Conservation (phyloP, 2,797 vertebrate genomes). For the Lutjanus argentimaculatus region DNA sequence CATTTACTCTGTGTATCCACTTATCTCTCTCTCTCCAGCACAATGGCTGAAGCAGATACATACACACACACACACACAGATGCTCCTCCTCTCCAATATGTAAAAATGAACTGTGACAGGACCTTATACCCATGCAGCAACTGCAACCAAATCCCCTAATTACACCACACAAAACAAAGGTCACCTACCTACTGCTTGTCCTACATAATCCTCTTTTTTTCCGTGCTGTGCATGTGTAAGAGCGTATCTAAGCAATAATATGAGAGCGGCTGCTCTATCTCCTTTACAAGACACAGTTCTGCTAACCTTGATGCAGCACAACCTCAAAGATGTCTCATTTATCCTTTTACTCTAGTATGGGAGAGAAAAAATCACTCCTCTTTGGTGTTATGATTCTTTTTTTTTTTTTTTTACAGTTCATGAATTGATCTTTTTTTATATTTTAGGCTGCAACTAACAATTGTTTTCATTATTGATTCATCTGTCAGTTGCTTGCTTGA, state of each 20-base stretch:
- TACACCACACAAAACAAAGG: constrained; percentile 51
- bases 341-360: not conserved
- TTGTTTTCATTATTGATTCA: no score
- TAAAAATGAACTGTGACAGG: constrained; percentile 43
- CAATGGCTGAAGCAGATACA: not conserved
- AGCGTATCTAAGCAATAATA: constrained; percentile 15
- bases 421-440: no score
- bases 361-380: no score
- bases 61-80: not conserved
- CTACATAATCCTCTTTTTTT: constrained; percentile 38
- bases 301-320: constrained; percentile 2
- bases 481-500: no score
- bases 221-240: constrained; percentile 10
- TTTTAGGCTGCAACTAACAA: no score
- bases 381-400: no score
- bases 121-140: constrained; percentile 33
- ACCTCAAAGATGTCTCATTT: not conserved
- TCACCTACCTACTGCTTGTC: constrained; percentile 46
- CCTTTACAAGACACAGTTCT: not conserved
- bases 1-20: constrained; percentile 1
- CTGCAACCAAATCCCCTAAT: constrained; percentile 44
- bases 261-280: not conserved
- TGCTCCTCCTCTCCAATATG: constrained; percentile 29
- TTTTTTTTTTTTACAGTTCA: no score
- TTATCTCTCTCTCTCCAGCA: not conserved